These are phyloP conservation scores for Ophiodon elongatus DNA, from an alignment of 2,113 vertebrate species.

Conservation along the genomic window DNA sequence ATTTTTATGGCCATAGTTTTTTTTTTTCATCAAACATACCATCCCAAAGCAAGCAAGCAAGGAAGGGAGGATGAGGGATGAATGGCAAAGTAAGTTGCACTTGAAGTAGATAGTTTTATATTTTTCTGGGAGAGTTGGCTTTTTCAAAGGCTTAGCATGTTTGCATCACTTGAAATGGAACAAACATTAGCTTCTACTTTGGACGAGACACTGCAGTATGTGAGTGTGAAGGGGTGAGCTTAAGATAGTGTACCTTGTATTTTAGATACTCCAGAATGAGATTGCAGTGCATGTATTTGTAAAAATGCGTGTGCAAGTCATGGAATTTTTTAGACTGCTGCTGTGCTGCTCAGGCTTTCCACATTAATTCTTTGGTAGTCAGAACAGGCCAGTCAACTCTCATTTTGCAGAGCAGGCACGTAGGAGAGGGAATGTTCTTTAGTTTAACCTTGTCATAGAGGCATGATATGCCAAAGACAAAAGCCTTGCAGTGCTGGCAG, in stretches of 20 bases:
- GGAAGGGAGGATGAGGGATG: not conserved
- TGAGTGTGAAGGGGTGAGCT: not conserved
- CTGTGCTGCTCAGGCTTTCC: constrained; percentile 56
- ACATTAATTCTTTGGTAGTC: constrained; percentile 69
- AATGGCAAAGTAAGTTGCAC: not conserved
- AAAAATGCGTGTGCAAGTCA: constrained; percentile 29
- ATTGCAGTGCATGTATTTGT: constrained; percentile 2
- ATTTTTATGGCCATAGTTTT: constrained; percentile 14
- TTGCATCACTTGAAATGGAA: not conserved
- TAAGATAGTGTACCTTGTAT: not conserved
- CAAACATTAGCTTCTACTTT: not conserved
- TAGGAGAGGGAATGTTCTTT: constrained; percentile 67
- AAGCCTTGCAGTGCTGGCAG: constrained; percentile 67
- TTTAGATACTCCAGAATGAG: constrained; percentile 11
- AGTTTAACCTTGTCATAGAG: constrained; percentile 81
- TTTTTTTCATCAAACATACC: not conserved
- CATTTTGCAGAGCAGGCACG: constrained; percentile 71
- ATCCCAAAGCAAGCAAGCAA: not conserved
- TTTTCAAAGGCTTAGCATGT: not conserved
- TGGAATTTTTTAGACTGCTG: constrained; percentile 54
- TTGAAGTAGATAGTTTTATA: not conserved
- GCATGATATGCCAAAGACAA: constrained; percentile 67
- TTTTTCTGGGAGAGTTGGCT: not conserved
- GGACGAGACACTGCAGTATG: not conserved
- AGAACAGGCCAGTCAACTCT: constrained; percentile 60